A percentile compares a stretch with the other conserved stretches of the same genome.
These are phyloP conservation scores for Hippoglossus stenolepis DNA, from an alignment of 2,113 vertebrate genomes.

Conservation along the genomic window DNA sequence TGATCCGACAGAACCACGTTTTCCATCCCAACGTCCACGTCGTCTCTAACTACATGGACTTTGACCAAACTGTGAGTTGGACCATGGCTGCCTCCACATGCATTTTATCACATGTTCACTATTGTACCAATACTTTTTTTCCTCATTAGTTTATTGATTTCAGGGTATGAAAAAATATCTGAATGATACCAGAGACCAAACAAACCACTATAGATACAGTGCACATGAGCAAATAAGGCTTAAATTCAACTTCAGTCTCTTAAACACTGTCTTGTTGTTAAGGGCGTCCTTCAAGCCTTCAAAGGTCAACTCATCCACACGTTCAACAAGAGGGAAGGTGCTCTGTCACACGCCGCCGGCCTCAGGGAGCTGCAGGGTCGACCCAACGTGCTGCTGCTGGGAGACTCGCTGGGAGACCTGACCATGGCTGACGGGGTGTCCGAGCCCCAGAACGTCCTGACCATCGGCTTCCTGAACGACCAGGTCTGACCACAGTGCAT, in stretches of 20 bases:
- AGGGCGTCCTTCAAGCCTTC: constrained; percentile 87
- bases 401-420: constrained; percentile 91
- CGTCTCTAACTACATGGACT: constrained; percentile 95
- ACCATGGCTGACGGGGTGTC: constrained; percentile 89
- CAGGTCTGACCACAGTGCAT: constrained; percentile 77
- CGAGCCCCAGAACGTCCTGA: constrained; percentile 85
- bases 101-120: no score
- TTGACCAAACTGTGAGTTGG: constrained; percentile 84
- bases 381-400: constrained; percentile 88
- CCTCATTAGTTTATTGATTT: no score
- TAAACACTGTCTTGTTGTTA: background rate
- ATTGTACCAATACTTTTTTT: no score
- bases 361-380: constrained; percentile 84
- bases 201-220: no score
- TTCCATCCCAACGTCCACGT: constrained; percentile 87
- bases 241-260: background rate
- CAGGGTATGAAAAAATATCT: no score
- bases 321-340: constrained; percentile 88
- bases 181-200: no score
- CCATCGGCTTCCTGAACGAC: constrained; percentile 91
- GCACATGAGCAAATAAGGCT: no score
- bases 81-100: background rate
- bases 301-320: constrained; percentile 90
- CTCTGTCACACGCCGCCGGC: constrained; percentile 77
- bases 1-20: constrained; percentile 85